Conservation (phyloP, 2,888 invertebrate genomes). For the Plusia festucae region DNA sequence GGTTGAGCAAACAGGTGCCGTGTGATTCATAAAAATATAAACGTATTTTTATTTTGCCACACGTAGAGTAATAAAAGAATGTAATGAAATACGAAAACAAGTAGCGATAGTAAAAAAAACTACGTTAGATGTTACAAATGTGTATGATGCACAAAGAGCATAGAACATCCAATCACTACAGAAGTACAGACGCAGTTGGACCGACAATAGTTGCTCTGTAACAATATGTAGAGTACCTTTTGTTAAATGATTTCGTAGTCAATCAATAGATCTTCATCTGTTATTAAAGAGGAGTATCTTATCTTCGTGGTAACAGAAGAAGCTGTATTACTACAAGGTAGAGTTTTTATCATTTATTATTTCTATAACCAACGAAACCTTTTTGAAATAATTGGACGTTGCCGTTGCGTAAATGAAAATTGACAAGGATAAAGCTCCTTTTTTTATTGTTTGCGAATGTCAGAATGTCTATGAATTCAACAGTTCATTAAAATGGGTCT, state of each 20-base stretch:
- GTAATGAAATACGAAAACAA: constrained; percentile 1
- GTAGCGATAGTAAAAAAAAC: background rate
- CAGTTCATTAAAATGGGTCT: background rate
- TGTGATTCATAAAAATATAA: constrained; percentile 6
- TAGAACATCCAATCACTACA: background rate
- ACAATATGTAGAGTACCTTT: constrained; percentile 5
- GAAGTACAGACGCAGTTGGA: background rate
- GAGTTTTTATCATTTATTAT: too few relatives aligned
- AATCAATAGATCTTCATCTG: background rate
- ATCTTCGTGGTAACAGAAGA: background rate
- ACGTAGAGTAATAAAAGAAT: constrained; percentile 1
- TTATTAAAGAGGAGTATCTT: background rate
- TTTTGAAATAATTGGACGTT: too few relatives aligned
- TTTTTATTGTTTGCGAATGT: background rate
- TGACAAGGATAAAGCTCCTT: background rate
- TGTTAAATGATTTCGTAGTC: constrained; percentile 2
- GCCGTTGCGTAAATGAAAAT: background rate
- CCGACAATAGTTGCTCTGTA: background rate
- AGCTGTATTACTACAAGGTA: background rate
- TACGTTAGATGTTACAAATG: background rate
- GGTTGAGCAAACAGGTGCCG: constrained; percentile 2
- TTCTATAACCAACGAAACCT: too few relatives aligned
- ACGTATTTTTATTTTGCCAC: constrained; percentile 4
- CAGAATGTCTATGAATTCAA: background rate
- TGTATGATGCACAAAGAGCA: background rate